These are phyloP conservation scores for Trachelus tabidus DNA, from an alignment of 2,888 invertebrate genomes.

Conservation along the genomic window DNA sequence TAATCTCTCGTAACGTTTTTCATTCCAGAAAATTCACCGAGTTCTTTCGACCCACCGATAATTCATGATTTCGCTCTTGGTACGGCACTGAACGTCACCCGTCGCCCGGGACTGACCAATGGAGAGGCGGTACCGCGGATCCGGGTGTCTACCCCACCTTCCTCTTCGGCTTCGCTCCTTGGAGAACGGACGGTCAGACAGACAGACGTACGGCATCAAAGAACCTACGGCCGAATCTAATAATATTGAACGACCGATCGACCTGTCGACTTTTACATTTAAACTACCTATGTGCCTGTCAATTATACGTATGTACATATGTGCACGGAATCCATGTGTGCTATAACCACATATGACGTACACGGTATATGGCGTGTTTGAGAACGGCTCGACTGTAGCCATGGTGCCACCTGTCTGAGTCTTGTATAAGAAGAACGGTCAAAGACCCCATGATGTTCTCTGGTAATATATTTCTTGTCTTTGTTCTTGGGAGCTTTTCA, in stretches of 20 bases:
- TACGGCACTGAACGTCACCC: slow-evolving; percentile 39
- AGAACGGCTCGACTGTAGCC: background rate
- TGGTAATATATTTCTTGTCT: background rate
- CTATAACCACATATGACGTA: background rate
- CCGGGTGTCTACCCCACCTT: slow-evolving; percentile 42
- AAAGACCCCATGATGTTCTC: slow-evolving; percentile 26
- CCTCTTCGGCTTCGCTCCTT: slow-evolving; percentile 10
- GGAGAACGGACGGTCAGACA: slow-evolving; percentile 20
- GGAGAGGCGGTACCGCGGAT: slow-evolving; percentile 38
- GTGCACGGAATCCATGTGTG: too few relatives aligned
- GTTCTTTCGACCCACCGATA: background rate
- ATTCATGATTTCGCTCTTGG: too few relatives aligned
- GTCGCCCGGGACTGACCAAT: slow-evolving; percentile 37
- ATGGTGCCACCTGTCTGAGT: slow-evolving; percentile 31
- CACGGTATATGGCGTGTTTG: background rate
- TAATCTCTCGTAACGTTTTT: background rate
- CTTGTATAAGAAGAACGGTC: slow-evolving; percentile 31
- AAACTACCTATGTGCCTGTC: background rate
- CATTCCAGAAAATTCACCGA: slow-evolving; percentile 1
- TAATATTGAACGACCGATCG: too few relatives aligned
- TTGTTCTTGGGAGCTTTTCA: background rate
- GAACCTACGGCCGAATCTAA: too few relatives aligned
- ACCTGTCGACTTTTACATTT: background rate
- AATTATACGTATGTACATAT: background rate
- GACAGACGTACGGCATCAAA: slow-evolving; percentile 5